A percentile compares a stretch with the other conserved stretches of the same genome.
These are phyloP conservation scores for Grus americana DNA, from an alignment of 2,113 vertebrate genomes.

Conservation along the genomic window DNA sequence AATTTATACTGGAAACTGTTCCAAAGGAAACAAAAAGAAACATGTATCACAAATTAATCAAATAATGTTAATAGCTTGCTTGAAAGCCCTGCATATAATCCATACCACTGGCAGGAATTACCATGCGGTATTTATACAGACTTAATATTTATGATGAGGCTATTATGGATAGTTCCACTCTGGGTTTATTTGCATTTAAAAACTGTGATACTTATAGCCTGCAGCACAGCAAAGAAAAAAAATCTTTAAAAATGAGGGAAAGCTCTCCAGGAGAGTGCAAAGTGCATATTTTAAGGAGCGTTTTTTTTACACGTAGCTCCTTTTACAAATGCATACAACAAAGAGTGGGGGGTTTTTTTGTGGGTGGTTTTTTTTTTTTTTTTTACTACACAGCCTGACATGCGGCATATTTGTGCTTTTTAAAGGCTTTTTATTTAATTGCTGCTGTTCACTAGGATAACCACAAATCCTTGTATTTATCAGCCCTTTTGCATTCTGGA, in stretches of 20 bases:
- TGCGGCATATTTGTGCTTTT: conserved; percentile 30
- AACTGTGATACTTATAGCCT: neutral
- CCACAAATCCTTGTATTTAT: neutral
- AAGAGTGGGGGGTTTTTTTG: neutral
- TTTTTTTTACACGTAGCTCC: neutral
- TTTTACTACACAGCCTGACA: conserved; percentile 16
- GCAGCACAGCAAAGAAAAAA: neutral
- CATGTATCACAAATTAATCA: neutral
- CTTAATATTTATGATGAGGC: neutral
- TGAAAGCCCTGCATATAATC: neutral
- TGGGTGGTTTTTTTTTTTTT: neutral
- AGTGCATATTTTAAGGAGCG: conserved; percentile 76
- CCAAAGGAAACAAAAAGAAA: neutral
- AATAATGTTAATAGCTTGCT: neutral
- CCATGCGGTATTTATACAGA: neutral
- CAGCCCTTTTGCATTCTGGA: conserved; percentile 30
- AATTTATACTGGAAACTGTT: neutral
- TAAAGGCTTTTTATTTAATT: conserved; percentile 13
- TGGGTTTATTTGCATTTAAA: conserved; percentile 15
- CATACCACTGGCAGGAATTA: conserved; percentile 2
- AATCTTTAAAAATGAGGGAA: conserved; percentile 21
- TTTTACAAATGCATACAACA: neutral
- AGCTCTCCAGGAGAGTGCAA: conserved; percentile 58
- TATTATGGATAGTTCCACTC: neutral
- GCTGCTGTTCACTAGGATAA: neutral